These are phyloP conservation scores for honey bee (Apis mellifera) DNA, from an alignment of 1,140 invertebrate genomes.

Conservation along the genomic window Amel_HAv3.1 CM009934.2:9306501-9307000, in stretches of 20 bases:
- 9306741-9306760: not conserved
- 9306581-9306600: constrained; percentile 89
- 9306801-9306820: no score
- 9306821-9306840: no score
- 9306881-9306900: constrained; percentile 95
- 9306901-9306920: constrained; percentile 89
- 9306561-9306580: constrained; percentile 85
- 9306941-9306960: constrained; percentile 91
- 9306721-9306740: constrained; percentile 10
- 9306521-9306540: not conserved
- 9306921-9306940: constrained; percentile 92
- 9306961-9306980: constrained; percentile 90
- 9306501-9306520: constrained; percentile 78
- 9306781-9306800: no score
- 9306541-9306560: not conserved
- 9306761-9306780: no score
- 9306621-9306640: constrained; percentile 91
- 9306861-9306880: constrained; percentile 86
- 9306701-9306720: constrained; percentile 76
- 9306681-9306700: constrained; percentile 88
- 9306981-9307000: constrained; percentile 80
- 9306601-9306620: constrained; percentile 92
- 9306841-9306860: constrained; percentile 78
- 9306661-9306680: constrained; percentile 90
- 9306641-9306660: constrained; percentile 92